Conservation (phyloP, 1,140 invertebrate species). For the Bombus sylvicola region DNA sequence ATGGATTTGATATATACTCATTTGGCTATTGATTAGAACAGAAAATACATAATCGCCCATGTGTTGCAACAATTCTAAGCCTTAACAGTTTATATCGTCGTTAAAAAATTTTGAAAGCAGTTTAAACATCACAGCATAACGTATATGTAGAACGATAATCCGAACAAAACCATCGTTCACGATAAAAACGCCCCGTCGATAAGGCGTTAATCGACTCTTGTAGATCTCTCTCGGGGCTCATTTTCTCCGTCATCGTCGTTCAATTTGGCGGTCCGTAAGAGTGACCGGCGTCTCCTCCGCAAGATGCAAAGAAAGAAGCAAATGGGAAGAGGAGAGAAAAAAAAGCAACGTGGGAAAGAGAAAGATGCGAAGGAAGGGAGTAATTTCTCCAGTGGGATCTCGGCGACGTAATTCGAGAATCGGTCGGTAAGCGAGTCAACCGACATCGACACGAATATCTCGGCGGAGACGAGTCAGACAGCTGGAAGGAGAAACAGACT, state of each 20-base stretch:
- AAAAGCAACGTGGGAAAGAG: background rate
- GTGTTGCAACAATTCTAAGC: background rate
- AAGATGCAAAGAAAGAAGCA: background rate
- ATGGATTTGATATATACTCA: too few relatives aligned
- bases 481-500: background rate
- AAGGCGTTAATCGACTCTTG: background rate
- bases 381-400: slow-evolving; percentile 67
- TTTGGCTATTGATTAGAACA: too few relatives aligned
- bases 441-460: slow-evolving; percentile 59
- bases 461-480: slow-evolving; percentile 31
- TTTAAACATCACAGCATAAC: too few relatives aligned
- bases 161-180: background rate
- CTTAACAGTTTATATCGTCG: background rate
- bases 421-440: slow-evolving; percentile 47
- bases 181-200: too few relatives aligned
- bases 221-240: background rate
- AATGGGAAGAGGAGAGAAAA: background rate
- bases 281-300: background rate
- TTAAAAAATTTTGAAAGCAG: too few relatives aligned
- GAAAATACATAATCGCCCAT: too few relatives aligned
- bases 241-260: background rate
- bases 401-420: slow-evolving; percentile 61
- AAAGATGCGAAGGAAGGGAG: background rate
- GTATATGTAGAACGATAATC: background rate
- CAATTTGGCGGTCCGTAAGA: slow-evolving; percentile 22